phyloP scores from a whole-genome alignment of 2,888 invertebrate species.

The Lasioglossum calceatum region DNA sequence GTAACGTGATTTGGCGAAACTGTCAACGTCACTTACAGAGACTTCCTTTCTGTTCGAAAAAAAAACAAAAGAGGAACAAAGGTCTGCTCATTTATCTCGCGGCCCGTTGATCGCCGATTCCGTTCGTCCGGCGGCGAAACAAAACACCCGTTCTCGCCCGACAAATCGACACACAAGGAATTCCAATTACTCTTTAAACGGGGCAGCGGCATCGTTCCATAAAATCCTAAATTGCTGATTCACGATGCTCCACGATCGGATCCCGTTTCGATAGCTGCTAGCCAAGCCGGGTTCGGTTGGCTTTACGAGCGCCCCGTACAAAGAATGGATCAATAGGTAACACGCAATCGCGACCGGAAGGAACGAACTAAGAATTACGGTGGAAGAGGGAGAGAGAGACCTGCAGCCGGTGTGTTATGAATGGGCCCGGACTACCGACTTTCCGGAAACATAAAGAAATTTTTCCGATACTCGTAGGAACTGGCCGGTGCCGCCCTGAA shows the following conservation, averaged over 20 bases:
- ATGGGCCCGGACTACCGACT: conserved; percentile 34
- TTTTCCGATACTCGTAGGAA: not conserved
- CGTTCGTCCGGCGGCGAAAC: conserved; percentile 6
- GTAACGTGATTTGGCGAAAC: not conserved
- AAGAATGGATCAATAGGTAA: conserved; percentile 36
- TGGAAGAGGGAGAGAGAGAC: not conserved
- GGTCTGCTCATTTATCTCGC: not conserved
- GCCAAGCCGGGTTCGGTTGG: not conserved
- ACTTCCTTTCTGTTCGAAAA: not conserved
- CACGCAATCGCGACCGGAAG: conserved; percentile 28
- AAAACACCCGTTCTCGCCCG: conserved; percentile 12
- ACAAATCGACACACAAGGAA: conserved; percentile 36
- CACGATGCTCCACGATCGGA: conserved; percentile 25
- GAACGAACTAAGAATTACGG: conserved; percentile 34
- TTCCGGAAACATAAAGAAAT: conserved; percentile 9
- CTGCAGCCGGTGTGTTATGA: conserved; percentile 61
- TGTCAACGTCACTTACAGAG: not conserved
- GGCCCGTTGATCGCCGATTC: not conserved
- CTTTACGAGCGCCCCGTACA: conserved; percentile 30
- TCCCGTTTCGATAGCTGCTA: conserved; percentile 22
- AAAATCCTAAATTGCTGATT: conserved; percentile 39
- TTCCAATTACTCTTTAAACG: conserved; percentile 33
- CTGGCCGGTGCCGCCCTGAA: not conserved
- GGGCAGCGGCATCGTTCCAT: conserved; percentile 3
- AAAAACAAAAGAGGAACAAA: not conserved